Evolutionary conservation across 2,888 invertebrate genomes (phyloP).

Genomic region (Campopleginae sp.): DNA sequence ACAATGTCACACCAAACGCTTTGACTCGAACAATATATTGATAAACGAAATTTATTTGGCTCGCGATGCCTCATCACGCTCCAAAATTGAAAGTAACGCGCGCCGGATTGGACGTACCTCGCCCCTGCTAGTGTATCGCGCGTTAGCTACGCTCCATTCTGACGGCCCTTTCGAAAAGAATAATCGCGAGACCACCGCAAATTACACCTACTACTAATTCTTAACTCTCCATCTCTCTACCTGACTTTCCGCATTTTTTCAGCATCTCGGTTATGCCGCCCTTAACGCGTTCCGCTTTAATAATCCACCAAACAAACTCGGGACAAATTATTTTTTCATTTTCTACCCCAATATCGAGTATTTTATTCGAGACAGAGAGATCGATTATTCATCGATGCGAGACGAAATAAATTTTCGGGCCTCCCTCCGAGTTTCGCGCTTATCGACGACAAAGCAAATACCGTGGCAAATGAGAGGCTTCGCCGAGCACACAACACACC

Average conservation of each 20-base stretch:
- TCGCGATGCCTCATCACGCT: constrained; percentile 29
- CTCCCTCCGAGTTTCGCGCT: constrained; percentile 69
- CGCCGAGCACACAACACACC: constrained; percentile 71
- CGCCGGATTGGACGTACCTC: too few relatives aligned
- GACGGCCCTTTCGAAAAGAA: constrained; percentile 27
- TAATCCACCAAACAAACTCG: too few relatives aligned
- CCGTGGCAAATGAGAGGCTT: constrained; percentile 80
- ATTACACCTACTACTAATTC: constrained; percentile 59
- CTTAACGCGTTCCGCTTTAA: neutral
- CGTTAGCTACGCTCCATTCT: constrained; percentile 49
- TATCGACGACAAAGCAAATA: constrained; percentile 77
- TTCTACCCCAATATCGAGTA: neutral
- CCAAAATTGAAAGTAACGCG: neutral
- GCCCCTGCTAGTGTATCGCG: too few relatives aligned
- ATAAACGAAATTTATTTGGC: neutral
- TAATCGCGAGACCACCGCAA: constrained; percentile 49
- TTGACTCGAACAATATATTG: neutral
- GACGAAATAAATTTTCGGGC: constrained; percentile 68
- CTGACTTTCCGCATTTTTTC: constrained; percentile 38
- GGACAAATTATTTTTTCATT: constrained; percentile 21
- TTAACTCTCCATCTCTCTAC: constrained; percentile 19
- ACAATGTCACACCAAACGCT: constrained; percentile 32
- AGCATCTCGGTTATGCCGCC: neutral
- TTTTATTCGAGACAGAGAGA: too few relatives aligned
- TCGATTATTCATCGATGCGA: constrained; percentile 66